A percentile compares a stretch with the other conserved stretches of the same genome.
Evolutionary conservation across 2,113 vertebrate genomes (phyloP).

Genomic region (Grammomys dolichurus): DNA sequence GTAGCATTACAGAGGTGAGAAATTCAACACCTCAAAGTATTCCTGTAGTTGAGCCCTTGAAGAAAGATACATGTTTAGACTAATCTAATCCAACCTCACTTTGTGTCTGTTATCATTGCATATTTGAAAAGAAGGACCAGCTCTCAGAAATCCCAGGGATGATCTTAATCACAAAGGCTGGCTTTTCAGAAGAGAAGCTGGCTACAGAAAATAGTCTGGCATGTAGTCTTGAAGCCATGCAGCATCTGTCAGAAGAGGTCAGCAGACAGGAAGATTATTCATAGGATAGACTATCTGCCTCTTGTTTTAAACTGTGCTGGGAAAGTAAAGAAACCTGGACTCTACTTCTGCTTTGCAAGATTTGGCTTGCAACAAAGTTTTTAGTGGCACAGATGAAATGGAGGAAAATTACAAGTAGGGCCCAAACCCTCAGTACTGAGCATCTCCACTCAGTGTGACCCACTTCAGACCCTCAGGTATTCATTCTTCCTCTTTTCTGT

Average conservation of each 20-base stretch:
- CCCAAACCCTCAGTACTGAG: not conserved
- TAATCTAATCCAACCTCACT: slow-evolving; percentile 89
- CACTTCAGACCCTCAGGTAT: not conserved
- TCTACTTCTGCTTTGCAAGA: slow-evolving; percentile 93
- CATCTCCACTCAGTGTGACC: not conserved
- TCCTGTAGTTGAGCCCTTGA: slow-evolving; percentile 92
- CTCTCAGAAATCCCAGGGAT: slow-evolving; percentile 71
- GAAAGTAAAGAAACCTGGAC: slow-evolving; percentile 91
- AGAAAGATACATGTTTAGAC: slow-evolving; percentile 92
- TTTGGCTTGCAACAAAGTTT: slow-evolving; percentile 93
- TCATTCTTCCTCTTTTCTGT: slow-evolving; percentile 35
- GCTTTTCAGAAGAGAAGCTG: slow-evolving; percentile 78
- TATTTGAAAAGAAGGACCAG: slow-evolving; percentile 75
- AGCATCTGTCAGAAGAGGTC: slow-evolving; percentile 90
- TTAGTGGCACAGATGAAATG: slow-evolving; percentile 87
- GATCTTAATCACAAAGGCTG: slow-evolving; percentile 80
- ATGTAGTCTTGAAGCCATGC: slow-evolving; percentile 88
- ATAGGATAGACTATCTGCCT: slow-evolving; percentile 91
- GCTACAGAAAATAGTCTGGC: slow-evolving; percentile 76
- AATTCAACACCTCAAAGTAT: slow-evolving; percentile 90
- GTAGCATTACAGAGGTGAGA: slow-evolving; percentile 88
- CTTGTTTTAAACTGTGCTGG: slow-evolving; percentile 92
- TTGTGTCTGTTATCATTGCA: slow-evolving; percentile 87
- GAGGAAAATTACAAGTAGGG: slow-evolving; percentile 37
- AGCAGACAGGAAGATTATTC: slow-evolving; percentile 92